Evolutionary conservation across 2,888 invertebrate genomes (phyloP).

Genomic region (Trissolcus japonicus): DNA sequence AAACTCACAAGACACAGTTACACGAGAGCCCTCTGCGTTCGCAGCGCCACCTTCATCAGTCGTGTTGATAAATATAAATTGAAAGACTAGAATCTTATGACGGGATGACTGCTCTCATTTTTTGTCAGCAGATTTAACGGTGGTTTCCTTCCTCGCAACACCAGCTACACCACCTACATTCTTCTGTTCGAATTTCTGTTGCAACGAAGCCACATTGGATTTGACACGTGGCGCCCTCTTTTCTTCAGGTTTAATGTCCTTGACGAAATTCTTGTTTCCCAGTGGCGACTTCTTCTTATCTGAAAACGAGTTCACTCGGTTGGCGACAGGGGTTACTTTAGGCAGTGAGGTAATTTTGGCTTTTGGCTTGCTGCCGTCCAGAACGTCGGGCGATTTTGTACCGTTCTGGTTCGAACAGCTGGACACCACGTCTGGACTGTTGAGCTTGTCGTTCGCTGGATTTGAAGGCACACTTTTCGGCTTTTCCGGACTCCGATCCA

Average conservation of each 20-base stretch:
- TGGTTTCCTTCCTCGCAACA: conserved; percentile 59
- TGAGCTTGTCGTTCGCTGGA: conserved; percentile 70
- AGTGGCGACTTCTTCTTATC: conserved; percentile 70
- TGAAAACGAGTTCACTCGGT: conserved; percentile 74
- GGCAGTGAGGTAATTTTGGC: conserved; percentile 60
- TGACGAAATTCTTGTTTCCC: conserved; percentile 57
- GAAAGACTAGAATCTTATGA: conserved; percentile 33
- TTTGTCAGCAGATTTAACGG: conserved; percentile 60
- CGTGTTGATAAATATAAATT: conserved; percentile 13
- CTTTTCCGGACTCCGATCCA: conserved; percentile 60
- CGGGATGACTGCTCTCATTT: conserved; percentile 17
- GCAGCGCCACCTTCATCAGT: conserved; percentile 31
- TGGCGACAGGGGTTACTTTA: conserved; percentile 77
- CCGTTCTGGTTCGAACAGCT: conserved; percentile 79
- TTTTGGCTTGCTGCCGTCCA: conserved; percentile 63
- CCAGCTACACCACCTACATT: conserved; percentile 56
- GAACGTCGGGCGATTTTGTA: conserved; percentile 78
- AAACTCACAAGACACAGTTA: background rate
- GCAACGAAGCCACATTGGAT: conserved; percentile 86
- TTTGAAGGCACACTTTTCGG: conserved; percentile 65
- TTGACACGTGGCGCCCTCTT: conserved; percentile 77
- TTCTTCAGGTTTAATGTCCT: conserved; percentile 42
- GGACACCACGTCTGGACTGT: conserved; percentile 85
- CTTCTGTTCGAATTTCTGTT: conserved; percentile 84
- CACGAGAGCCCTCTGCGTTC: conserved; percentile 7